These are phyloP conservation scores for Drosophila quadrilineata DNA, from an alignment of 1,140 invertebrate species.

Conservation along the genomic window DNA sequence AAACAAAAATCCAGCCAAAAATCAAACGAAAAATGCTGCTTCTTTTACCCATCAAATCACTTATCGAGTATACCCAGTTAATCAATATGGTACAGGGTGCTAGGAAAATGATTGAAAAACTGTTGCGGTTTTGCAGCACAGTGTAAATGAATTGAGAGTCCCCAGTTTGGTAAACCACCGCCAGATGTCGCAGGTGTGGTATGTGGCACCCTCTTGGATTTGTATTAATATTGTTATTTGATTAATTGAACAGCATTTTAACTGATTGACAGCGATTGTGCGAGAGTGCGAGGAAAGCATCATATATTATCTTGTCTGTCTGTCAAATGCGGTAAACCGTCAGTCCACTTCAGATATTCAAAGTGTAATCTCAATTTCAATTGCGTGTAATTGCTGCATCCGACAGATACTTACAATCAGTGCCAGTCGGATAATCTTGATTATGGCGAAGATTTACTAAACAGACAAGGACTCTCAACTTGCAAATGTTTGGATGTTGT, in stretches of 20 bases:
- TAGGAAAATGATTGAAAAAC: too few relatives aligned
- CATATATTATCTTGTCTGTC: constrained; percentile 8
- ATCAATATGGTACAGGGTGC: too few relatives aligned
- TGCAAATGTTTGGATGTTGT: too few relatives aligned
- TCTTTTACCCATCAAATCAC: too few relatives aligned
- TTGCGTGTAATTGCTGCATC: constrained; percentile 12
- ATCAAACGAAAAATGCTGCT: neutral
- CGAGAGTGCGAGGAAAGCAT: neutral
- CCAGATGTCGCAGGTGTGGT: constrained; percentile 13
- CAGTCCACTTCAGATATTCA: constrained; percentile 16
- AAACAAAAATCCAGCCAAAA: neutral
- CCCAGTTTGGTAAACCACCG: neutral
- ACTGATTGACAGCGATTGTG: constrained; percentile 28
- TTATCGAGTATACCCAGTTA: too few relatives aligned
- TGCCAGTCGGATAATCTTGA: neutral
- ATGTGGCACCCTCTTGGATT: neutral
- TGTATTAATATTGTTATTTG: too few relatives aligned
- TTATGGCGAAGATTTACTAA: neutral
- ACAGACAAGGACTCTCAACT: neutral
- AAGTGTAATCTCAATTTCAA: constrained; percentile 4
- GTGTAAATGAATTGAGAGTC: neutral
- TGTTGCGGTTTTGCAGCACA: constrained; percentile 1
- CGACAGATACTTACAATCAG: constrained; percentile 20
- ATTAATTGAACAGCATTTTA: constrained; percentile 33
- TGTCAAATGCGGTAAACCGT: constrained; percentile 1